Percentiles rank a stretch among this genome's conserved stretches.
These are phyloP conservation scores for Glomeris marginata DNA, from an alignment of 2,888 invertebrate species.

Conservation along the genomic window DNA sequence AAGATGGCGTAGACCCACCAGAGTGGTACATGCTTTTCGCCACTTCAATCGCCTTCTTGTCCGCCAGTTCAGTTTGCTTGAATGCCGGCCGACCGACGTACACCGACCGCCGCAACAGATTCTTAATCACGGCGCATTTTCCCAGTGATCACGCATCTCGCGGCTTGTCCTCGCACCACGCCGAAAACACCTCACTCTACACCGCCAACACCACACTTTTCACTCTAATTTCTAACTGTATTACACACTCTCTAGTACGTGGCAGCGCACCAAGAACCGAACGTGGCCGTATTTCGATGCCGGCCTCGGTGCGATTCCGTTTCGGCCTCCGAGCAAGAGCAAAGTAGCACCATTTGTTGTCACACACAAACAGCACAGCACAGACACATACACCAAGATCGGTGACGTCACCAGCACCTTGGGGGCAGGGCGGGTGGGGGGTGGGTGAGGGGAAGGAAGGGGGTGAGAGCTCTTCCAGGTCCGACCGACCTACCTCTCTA, in stretches of 20 bases:
- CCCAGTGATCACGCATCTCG: too few species aligned
- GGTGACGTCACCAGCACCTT: slow-evolving; percentile 10
- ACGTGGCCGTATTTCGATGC: neutral
- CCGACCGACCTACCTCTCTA: too few species aligned
- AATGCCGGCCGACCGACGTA: too few species aligned
- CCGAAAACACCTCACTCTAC: neutral
- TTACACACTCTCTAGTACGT: neutral
- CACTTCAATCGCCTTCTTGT: too few species aligned
- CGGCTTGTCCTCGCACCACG: neutral
- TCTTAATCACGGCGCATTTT: too few species aligned
- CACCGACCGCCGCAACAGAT: too few species aligned
- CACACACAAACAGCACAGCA: slow-evolving; percentile 12
- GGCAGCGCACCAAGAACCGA: slow-evolving; percentile 1
- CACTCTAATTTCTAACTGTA: neutral
- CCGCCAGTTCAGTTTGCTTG: too few species aligned
- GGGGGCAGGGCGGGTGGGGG: too few species aligned
- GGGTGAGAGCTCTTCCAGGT: too few species aligned
- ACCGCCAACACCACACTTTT: neutral
- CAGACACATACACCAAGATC: neutral
- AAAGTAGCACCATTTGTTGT: slow-evolving; percentile 14
- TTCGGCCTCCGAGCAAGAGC: neutral
- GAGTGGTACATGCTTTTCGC: slow-evolving; percentile 14
- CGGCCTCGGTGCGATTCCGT: too few species aligned
- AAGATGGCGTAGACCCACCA: slow-evolving; percentile 17
- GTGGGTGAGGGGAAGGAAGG: too few species aligned